Evolutionary conservation across 2,888 invertebrate species (phyloP).

Genomic region (Laothoe populi): DNA sequence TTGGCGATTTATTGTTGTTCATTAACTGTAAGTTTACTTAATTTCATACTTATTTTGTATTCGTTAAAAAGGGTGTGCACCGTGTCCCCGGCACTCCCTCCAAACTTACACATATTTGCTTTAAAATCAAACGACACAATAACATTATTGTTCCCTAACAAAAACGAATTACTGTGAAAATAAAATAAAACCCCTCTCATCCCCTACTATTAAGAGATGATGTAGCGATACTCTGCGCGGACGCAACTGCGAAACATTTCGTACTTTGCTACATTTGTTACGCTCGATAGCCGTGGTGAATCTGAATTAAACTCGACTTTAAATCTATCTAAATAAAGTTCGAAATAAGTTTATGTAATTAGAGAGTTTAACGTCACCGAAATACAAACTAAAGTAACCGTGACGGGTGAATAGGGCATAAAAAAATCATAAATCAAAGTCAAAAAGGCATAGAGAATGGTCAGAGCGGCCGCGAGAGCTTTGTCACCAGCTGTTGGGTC

Average conservation of each 20-base stretch:
- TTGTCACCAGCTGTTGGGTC: conserved; percentile 78
- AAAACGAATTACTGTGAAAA: conserved; percentile 83
- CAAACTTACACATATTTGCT: conserved; percentile 74
- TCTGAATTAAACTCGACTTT: conserved; percentile 47
- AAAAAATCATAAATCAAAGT: conserved; percentile 85
- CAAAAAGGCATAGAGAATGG: conserved; percentile 85
- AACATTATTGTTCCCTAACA: conserved; percentile 73
- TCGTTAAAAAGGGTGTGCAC: conserved; percentile 67
- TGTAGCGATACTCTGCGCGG: conserved; percentile 79
- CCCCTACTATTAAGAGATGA: conserved; percentile 83
- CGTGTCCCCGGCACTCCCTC: conserved; percentile 69
- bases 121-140: conserved; percentile 78
- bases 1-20: neutral
- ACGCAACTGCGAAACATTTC: conserved; percentile 70
- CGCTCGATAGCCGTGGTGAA: conserved; percentile 34
- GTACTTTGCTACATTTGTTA: conserved; percentile 54
- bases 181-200: conserved; percentile 79
- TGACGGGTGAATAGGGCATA: conserved; percentile 83
- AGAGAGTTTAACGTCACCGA: conserved; percentile 47
- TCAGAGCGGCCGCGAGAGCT: conserved; percentile 72
- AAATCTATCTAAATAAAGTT: conserved; percentile 32
- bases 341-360: conserved; percentile 35
- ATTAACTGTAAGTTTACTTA: conserved; percentile 20
- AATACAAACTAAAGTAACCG: conserved; percentile 73
- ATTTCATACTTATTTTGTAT: conserved; percentile 31